Base-by-base conservation (phyloP, 1,140 invertebrate genomes). In the Drosophila tristis region DNA sequence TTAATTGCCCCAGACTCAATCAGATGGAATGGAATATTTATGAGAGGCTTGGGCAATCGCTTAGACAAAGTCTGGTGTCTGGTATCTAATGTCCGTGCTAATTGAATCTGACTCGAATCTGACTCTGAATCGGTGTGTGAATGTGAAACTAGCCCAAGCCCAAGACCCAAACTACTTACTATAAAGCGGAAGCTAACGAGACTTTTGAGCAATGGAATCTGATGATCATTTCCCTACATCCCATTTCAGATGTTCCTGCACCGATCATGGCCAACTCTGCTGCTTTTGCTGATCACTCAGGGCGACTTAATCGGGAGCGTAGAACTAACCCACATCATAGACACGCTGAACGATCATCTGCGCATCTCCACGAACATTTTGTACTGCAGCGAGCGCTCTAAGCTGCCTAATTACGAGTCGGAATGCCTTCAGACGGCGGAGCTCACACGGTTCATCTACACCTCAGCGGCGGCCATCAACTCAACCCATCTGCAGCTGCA, bases 21-120 rank as follows among this genome's bases (percentile, higher is more conserved):
- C 78, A 74, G 64, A 54, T 74, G 64, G 73, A 74, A 71, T 82
- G 74, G 81, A 86, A 86, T 86, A 86, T 86, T 86, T 81, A 87
- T 87, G 47, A 78, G 64, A 3, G 2, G 8, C 25, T 51, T 15
- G 58, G 51, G 47, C 53, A 62, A 55, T 55, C 59, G 59, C 49
- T 64, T 74, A 70, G 66, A 70, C 64, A 70, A 70, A 70, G 23
- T 70, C 51, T 23, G 29, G 31, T 53, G 9, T 29, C 50, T 55
- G 61, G 20, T 31, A 55, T 42, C 56, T 39, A 45, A 45, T 20
- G 26, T 31, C 42, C 43, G 51, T 68, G 66, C 51, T 70, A 70
- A 70, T 70, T 70, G 67, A 49, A 39, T 49, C 11, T 53, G 20
- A 20, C 20, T 20, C 20, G 16, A 16, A 0, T 16, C 0, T 2